Base-by-base conservation (phyloP, 2,888 invertebrate species). In the Eristalis arbustorum region DNA sequence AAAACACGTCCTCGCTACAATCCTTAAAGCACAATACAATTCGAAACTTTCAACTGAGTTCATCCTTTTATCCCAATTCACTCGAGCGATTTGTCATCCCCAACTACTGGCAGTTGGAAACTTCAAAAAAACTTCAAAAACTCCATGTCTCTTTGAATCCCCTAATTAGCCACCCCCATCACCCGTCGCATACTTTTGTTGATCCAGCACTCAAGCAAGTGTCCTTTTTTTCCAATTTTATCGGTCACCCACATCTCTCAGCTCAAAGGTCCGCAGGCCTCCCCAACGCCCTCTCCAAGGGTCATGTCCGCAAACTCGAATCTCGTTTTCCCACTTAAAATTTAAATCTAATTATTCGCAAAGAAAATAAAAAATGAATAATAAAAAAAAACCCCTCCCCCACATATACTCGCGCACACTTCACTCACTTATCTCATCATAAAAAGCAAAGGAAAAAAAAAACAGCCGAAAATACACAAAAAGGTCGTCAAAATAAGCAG, bases 351-450 rank as follows among this genome's bases (percentile, higher is more conserved):
- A 87, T 87, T 87, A 78, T 81, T 77, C 69, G 72, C 34, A 69
- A 67, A 68, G 31, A 56, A 22, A 56, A 71, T 62, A 71, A 82
- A 66, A 37, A 69, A n/a, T n/a, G n/a, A n/a, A n/a, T n/a, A n/a
- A n/a, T n/a, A n/a, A 80, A 22, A 40, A 49, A 59, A 40, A 49
- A 42, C 25, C 31, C 5, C 31, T 10, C 31, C 25, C 14, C 25
- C 14, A 62, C 62, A 78, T 56, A 71, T 49, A 68, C 64, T 76
- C 76, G 68, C 62, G 64, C 68, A 61, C 57, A 72, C 73, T 80
- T 80, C 74, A 87, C 82, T 87, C 77, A 87, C 78, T 87, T 78
- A 87, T 77, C 85, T 77, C 82, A 71, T 87, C 72, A 84, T 74
- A 78, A 84, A 77, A 31, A 31, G 31, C 31, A 31, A 4, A 3